Base-by-base conservation (phyloP, 2,888 invertebrate species). In the Pristionchus mayeri region DNA sequence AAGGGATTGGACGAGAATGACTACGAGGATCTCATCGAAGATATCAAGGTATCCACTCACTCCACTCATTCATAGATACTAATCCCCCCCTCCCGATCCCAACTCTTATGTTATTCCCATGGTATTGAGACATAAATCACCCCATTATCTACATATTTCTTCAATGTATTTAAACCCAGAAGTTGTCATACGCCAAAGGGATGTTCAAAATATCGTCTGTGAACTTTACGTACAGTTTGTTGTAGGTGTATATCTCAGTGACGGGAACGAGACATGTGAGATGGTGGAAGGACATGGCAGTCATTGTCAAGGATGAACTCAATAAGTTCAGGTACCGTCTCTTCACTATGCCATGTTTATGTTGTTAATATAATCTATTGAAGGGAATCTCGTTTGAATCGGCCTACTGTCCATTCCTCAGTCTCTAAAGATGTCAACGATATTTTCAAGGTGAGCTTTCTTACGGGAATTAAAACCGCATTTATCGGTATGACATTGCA, bases 1-100 rank as follows among this genome's bases (percentile, higher is more conserved):
- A 96, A 97, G 92, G 94, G 98, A 0, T 94, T 98, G 85, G 96
- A 96, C 24, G 95, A 96, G 9, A 95, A 96, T 88, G 98, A 99
- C 93, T 94, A 98, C 34, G 98, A 99, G 93, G 99, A 99, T 94
- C 94, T 99, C 24, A 95, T 98, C 0, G 98, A 96, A 90, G 99
- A 99, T 93, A 98, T 99, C 85, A 96, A 97, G 93, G 94, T 94
- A n/a, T n/a, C n/a, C n/a, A n/a, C n/a, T n/a, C n/a, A n/a, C n/a
- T n/a, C n/a, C n/a, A n/a, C n/a, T n/a, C n/a, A n/a, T n/a, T n/a
- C n/a, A n/a, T n/a, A n/a, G n/a, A n/a, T n/a, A n/a, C n/a, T n/a
- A n/a, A n/a, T n/a, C n/a, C n/a, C n/a, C n/a, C n/a, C n/a, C n/a
- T n/a, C n/a, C n/a, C n/a, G n/a, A n/a, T n/a, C n/a, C n/a, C n/a